phyloP scores from a whole-genome alignment of 2,888 invertebrate genomes.

The Myopa testacea region DNA sequence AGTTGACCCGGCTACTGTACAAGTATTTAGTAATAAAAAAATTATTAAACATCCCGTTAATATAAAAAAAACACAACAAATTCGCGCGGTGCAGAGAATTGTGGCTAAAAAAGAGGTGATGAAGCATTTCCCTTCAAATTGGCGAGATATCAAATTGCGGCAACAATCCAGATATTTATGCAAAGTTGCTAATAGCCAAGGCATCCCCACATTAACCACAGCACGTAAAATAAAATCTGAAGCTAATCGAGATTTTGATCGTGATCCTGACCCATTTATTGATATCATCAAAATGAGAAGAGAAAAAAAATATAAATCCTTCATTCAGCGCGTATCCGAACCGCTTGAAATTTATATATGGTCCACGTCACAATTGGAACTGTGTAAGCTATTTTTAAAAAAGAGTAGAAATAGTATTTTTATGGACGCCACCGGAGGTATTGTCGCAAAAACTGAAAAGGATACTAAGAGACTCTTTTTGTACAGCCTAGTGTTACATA shows the following conservation, averaged over 20 bases:
- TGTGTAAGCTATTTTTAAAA: not conserved
- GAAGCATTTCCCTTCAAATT: not conserved
- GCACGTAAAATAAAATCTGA: slow-evolving; percentile 11
- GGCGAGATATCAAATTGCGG: not conserved
- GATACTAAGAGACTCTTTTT: slow-evolving; percentile 1
- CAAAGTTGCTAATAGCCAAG: not conserved
- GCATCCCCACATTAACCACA: not conserved
- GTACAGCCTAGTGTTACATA: not conserved
- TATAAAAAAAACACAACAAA: no score
- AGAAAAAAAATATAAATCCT: slow-evolving; percentile 1
- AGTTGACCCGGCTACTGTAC: no score
- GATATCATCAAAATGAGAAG: slow-evolving; percentile 5
- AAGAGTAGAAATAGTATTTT: slow-evolving; percentile 10
- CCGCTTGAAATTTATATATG: slow-evolving; percentile 8
- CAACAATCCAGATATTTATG: not conserved
- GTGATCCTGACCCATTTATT: not conserved
- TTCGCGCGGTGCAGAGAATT: no score
- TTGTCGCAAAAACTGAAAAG: not conserved
- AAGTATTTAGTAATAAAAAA: no score
- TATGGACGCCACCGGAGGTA: slow-evolving; percentile 10
- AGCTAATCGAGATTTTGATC: slow-evolving; percentile 10
- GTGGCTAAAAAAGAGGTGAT: not conserved
- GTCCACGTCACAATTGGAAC: not conserved
- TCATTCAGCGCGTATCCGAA: slow-evolving; percentile 5
- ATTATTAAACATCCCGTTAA: no score